Evolutionary conservation across 2,888 invertebrate species (phyloP), one percentile per base, ranked within the genome.

Genomic region (Philereme transversata): DNA sequence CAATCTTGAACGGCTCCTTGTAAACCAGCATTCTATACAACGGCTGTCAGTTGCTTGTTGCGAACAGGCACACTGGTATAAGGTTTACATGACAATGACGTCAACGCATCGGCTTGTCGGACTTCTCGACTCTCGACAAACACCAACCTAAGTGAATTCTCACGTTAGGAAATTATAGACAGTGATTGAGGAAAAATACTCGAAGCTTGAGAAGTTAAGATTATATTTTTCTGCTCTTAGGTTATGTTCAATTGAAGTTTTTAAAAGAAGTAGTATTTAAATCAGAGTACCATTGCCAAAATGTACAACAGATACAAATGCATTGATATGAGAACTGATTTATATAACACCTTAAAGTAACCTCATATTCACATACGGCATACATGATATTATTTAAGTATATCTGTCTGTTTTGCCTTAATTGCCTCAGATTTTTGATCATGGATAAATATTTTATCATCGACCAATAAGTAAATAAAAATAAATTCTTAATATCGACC

Each of bases 71-170:
- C 61, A 70, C 72, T 84, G 79, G 87, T 88, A 81, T 76, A 79
- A 83, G 85, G 81, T 84, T 79, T 81, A 87, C 88, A 86, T 84
- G 84, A 81, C 79, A 76, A 91, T 92, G 91, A 92, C 91, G 91
- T 91, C 91, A 92, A 90, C 90, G 74, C 83, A 86, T 91, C 85
- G 90, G 89, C 88, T 87, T 86, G 90, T 85, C 86, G 85, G 87
- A 84, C 86, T 90, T 86, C 88, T 88, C 84, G 85, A 83, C 87
- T 86, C 88, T 87, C 87, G 83, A 86, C 86, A 89, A 90, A 89
- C 87, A 88, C 73, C 76, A 76, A 81, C 75, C 81, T 81, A 82
- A 78, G 82, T 83, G 81, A 81, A 86, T 84, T 83, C 84, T 79
- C 78, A 81, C 79, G 79, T 84, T 87, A 81, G 85, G 86, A 86